A percentile compares a stretch with the other conserved stretches of the same genome.
These are phyloP conservation scores for Trissonchulus latispiculum DNA, from an alignment of 2,888 invertebrate species.

Conservation along the genomic window DNA sequence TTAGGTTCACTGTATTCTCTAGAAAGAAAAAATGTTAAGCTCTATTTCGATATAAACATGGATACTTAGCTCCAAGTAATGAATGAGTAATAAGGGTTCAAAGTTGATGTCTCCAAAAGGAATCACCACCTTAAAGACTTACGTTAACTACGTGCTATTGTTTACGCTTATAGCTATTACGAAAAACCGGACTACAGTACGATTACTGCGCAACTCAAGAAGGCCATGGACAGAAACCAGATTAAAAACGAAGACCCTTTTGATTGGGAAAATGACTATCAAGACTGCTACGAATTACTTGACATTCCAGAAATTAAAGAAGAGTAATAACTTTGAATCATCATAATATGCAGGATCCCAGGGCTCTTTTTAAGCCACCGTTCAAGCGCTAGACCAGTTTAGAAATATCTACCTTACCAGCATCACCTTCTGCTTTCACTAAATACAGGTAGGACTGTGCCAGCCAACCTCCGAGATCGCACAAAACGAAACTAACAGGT, in stretches of 20 bases:
- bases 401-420: no score
- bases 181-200: constrained; percentile 10
- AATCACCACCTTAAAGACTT: no score
- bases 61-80: no score
- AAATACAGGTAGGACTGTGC: neutral
- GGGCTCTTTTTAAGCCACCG: no score
- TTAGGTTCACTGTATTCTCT: no score
- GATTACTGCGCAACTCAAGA: neutral
- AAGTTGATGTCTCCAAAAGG: no score
- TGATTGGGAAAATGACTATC: constrained; percentile 12
- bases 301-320: neutral
- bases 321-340: neutral
- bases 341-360: neutral
- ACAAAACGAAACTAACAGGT: no score
- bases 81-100: no score
- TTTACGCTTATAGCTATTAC: constrained; percentile 18
- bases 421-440: neutral
- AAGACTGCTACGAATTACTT: neutral
- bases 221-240: neutral
- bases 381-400: no score
- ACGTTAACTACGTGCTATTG: no score
- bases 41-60: no score
- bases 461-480: neutral
- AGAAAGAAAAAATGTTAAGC: no score
- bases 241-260: neutral